Percentiles rank a stretch among this genome's conserved stretches.
phyloP scores from a whole-genome alignment of 2,888 invertebrate species.

The Mythimna ferrago region DNA sequence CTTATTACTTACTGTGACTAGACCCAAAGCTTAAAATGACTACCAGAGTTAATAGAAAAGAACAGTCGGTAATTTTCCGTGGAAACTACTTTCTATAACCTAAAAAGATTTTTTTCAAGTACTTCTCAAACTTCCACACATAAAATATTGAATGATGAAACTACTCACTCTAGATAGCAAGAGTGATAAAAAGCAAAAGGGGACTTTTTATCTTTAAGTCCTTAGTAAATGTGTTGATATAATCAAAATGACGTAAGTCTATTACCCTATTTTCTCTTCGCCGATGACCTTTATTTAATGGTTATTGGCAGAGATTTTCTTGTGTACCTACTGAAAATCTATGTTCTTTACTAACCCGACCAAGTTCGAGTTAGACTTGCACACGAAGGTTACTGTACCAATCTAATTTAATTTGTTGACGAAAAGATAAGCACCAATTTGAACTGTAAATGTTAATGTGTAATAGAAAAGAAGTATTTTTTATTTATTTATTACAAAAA shows the following conservation, averaged over 20 bases:
- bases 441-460: too few species aligned
- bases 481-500: too few species aligned
- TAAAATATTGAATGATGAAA: background rate
- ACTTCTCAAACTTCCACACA: background rate
- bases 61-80: background rate
- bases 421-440: too few species aligned
- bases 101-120: background rate
- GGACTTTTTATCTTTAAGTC: background rate
- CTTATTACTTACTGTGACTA: background rate
- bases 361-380: too few species aligned
- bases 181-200: background rate
- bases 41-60: background rate
- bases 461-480: too few species aligned
- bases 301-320: background rate
- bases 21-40: background rate
- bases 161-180: background rate
- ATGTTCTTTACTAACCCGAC: background rate
- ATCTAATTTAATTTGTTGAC: too few species aligned
- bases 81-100: background rate
- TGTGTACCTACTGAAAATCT: background rate
- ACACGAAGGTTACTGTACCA: too few species aligned
- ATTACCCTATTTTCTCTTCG: constrained; percentile 10
- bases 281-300: background rate
- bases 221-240: background rate
- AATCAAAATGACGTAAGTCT: constrained; percentile 12